phyloP scores from a whole-genome alignment of 2,888 invertebrate species.

The Zygaena filipendulae region DNA sequence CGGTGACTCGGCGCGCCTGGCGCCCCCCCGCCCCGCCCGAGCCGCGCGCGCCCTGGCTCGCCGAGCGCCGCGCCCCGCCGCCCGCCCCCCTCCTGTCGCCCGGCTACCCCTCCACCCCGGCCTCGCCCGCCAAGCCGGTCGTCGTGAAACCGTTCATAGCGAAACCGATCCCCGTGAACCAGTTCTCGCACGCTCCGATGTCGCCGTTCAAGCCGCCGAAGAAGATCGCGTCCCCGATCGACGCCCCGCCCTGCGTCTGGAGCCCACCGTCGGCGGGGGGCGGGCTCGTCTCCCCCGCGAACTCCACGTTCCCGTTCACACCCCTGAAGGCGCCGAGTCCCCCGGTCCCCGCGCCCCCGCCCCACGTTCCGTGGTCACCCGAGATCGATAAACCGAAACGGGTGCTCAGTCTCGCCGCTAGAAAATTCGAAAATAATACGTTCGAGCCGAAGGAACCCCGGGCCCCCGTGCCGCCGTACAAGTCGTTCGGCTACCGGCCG shows the following conservation, averaged over 20 bases:
- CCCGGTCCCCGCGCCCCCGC: constrained; percentile 23
- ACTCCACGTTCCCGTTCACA: constrained; percentile 25
- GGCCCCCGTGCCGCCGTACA: constrained; percentile 18
- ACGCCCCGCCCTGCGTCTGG: constrained; percentile 44
- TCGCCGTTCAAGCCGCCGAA: constrained; percentile 78
- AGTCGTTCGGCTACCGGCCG: constrained; percentile 25
- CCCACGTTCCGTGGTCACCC: constrained; percentile 52
- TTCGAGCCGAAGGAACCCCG: constrained; percentile 15
- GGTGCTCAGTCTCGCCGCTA: constrained; percentile 59
- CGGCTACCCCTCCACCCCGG: constrained; percentile 23
- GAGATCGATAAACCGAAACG: constrained; percentile 50
- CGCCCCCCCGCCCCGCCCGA: constrained; percentile 41
- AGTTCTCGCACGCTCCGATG: constrained; percentile 81
- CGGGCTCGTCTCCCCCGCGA: constrained; percentile 33
- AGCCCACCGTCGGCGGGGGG: constrained; percentile 46
- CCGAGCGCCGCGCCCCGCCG: constrained; percentile 16
- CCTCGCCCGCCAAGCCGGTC: constrained; percentile 36
- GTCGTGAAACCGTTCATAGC: constrained; percentile 57
- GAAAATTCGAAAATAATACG: constrained; percentile 61
- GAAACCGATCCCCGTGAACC: constrained; percentile 72
- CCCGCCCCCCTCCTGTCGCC: constrained; percentile 16
- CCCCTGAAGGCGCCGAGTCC: constrained; percentile 23
- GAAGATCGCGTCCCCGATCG: constrained; percentile 43
- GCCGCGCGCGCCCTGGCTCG: constrained; percentile 18
- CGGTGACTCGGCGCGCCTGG: constrained; percentile 71